phyloP scores from a whole-genome alignment of 2,797 vertebrate species.

The Micropoecilia bifurca region DNA sequence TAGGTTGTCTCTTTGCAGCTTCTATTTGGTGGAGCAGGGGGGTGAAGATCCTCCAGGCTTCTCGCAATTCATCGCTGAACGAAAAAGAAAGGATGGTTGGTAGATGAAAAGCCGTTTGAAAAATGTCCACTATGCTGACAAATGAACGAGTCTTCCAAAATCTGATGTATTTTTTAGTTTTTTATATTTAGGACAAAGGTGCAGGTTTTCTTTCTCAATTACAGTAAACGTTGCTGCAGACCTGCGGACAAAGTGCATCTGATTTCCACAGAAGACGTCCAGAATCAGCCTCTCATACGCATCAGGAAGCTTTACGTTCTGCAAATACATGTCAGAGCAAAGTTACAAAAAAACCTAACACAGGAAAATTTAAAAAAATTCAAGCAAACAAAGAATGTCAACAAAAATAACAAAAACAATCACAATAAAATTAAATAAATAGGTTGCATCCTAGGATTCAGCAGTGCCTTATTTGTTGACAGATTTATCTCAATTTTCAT shows the following conservation, averaged over 20 bases:
- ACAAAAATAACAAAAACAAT: neutral
- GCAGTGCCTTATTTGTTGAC: neutral
- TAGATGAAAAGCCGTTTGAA: neutral
- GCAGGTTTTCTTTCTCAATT: neutral
- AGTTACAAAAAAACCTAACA: neutral
- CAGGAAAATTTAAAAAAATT: neutral
- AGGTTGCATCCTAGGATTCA: neutral
- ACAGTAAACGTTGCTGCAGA: constrained; percentile 39
- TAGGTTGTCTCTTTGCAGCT: constrained; percentile 77
- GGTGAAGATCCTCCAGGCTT: constrained; percentile 94
- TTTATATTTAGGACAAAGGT: neutral
- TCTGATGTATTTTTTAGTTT: neutral
- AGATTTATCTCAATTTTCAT: too few species aligned
- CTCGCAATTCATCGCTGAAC: constrained; percentile 87
- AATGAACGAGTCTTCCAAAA: neutral
- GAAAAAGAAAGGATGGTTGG: neutral
- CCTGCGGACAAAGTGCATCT: constrained; percentile 94
- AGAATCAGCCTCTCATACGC: constrained; percentile 91
- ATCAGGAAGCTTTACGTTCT: constrained; percentile 89
- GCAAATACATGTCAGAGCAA: constrained; percentile 8
- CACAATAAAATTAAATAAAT: neutral
- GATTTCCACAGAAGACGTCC: constrained; percentile 91
- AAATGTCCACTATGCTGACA: neutral
- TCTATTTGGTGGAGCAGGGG: constrained; percentile 89
- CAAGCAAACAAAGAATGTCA: neutral